Conservation (phyloP, 1,140 invertebrate genomes). For the Musca domestica region DNA sequence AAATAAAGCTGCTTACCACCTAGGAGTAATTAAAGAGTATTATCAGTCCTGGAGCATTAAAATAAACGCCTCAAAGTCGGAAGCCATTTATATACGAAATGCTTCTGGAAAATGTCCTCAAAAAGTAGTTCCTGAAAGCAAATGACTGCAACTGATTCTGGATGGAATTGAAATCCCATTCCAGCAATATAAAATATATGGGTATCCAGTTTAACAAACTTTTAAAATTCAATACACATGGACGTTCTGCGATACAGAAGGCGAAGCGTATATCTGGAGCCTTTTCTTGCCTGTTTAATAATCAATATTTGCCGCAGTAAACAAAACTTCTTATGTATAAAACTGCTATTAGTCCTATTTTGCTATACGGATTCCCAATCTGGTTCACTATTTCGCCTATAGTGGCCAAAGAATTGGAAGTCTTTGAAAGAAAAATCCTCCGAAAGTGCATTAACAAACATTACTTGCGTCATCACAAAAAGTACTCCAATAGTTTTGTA, state of each 20-base stretch:
- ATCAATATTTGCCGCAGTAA: neutral
- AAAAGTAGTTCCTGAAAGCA: too few species aligned
- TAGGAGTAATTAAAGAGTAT: too few species aligned
- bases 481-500: neutral
- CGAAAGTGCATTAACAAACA: neutral
- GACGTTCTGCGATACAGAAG: neutral
- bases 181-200: neutral
- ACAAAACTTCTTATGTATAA: neutral
- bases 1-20: too few species aligned
- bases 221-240: neutral
- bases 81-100: neutral
- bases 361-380: neutral
- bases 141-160: neutral
- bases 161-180: neutral
- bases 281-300: neutral
- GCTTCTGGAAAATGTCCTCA: neutral
- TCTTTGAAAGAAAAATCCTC: neutral
- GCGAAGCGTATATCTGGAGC: neutral
- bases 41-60: too few species aligned
- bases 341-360: neutral
- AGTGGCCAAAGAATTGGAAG: neutral
- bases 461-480: neutral
- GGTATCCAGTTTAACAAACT: neutral
- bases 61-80: too few species aligned
- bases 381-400: neutral